Percentiles rank a stretch among this genome's conserved stretches.
Evolutionary conservation across 2,797 vertebrate species (phyloP).

Genomic region (Pachyuromys duprasi): DNA sequence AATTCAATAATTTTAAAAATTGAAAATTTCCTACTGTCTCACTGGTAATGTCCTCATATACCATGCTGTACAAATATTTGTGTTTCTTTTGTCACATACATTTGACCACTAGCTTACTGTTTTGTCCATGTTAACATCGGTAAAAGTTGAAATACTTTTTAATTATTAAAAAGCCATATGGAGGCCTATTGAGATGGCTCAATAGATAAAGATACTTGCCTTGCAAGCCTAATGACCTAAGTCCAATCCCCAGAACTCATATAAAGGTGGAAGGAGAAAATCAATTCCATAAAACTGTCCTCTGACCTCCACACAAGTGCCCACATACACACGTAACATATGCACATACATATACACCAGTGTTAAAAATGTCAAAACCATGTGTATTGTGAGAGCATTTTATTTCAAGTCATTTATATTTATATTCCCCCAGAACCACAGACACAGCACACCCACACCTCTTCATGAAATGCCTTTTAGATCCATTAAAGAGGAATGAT

Average conservation of each 20-base stretch:
- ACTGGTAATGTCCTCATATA: conserved; percentile 23
- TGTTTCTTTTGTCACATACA: conserved; percentile 25
- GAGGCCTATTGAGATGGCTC: background rate
- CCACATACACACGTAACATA: background rate
- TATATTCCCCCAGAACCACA: conserved; percentile 9
- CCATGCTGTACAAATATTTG: background rate
- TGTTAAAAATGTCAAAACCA: background rate
- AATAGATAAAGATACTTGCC: background rate
- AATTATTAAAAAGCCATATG: conserved; percentile 14
- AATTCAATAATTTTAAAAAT: background rate
- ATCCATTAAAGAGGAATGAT: conserved; percentile 80
- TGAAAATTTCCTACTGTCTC: conserved; percentile 8
- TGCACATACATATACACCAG: background rate
- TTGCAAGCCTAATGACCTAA: background rate
- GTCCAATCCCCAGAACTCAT: background rate
- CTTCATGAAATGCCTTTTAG: conserved; percentile 74
- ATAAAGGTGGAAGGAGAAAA: background rate
- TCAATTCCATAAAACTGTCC: background rate
- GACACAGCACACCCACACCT: conserved; percentile 27
- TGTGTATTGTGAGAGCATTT: conserved; percentile 55
- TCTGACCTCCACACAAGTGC: background rate
- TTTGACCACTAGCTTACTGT: conserved; percentile 48
- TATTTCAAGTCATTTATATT: conserved; percentile 45
- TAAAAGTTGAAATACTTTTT: conserved; percentile 40
- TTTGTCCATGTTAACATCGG: conserved; percentile 52